A percentile compares a stretch with the other conserved stretches of the same genome.
phyloP scores from a whole-genome alignment of 1,140 invertebrate species.

The Drosophila teissieri region DNA sequence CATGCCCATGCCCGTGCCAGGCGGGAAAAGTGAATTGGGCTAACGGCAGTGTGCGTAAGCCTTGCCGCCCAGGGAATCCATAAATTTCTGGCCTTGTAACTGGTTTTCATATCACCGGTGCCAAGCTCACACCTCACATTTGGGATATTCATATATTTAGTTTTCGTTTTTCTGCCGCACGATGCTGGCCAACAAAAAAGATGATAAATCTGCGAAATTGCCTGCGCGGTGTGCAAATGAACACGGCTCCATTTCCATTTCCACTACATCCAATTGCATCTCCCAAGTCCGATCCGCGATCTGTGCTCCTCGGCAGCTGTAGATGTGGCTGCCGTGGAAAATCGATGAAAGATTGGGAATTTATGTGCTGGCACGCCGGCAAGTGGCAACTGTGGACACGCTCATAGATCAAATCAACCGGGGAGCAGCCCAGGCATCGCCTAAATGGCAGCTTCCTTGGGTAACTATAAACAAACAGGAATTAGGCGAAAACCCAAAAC shows the following conservation, averaged over 20 bases:
- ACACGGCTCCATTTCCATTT: conserved; percentile 42
- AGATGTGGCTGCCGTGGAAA: conserved; percentile 19
- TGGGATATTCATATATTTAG: conserved; percentile 63
- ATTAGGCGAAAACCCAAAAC: conserved; percentile 31
- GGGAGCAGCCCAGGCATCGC: conserved; percentile 5
- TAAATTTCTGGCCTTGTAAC: conserved; percentile 53
- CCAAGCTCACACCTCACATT: conserved; percentile 16
- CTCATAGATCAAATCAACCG: conserved; percentile 52
- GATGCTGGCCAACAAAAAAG: conserved; percentile 48
- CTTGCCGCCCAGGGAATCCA: conserved; percentile 15
- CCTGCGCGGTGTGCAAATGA: conserved; percentile 65
- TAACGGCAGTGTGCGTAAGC: conserved; percentile 74
- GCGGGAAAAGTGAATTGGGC: conserved; percentile 48
- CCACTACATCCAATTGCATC: conserved; percentile 20
- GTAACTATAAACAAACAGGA: conserved; percentile 28
- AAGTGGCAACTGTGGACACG: conserved; percentile 62
- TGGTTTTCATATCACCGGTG: conserved; percentile 43
- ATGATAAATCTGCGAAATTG: conserved; percentile 72
- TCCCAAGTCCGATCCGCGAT: conserved; percentile 12
- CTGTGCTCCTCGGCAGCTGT: conserved; percentile 13
- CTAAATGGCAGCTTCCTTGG: conserved; percentile 13
- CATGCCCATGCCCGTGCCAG: not conserved
- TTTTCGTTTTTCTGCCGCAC: conserved; percentile 30
- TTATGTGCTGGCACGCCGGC: conserved; percentile 62
- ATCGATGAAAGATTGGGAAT: conserved; percentile 56